phyloP scores from a whole-genome alignment of 2,113 vertebrate species.

The Columbina picui region DNA sequence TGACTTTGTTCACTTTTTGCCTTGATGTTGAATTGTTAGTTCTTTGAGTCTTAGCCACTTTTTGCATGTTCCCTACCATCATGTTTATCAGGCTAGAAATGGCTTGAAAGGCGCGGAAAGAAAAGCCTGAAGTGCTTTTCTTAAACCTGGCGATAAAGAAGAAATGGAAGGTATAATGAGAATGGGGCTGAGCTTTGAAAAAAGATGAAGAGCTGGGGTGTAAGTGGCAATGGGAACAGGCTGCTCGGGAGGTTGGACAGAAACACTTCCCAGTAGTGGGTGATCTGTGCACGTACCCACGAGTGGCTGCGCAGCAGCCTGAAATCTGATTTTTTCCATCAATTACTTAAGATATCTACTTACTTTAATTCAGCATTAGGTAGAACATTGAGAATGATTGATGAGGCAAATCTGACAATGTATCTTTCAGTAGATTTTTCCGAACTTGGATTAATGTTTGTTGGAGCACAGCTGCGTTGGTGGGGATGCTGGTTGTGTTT shows the following conservation, averaged over 20 bases:
- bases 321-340: neutral
- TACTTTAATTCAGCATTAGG: neutral
- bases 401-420: neutral
- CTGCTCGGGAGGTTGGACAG: neutral
- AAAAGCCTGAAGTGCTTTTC: conserved; percentile 18
- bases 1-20: conserved; percentile 17
- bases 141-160: neutral
- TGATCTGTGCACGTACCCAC: neutral
- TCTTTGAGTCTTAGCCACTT: neutral
- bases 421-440: neutral
- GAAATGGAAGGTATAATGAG: neutral
- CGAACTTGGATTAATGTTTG: neutral
- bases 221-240: neutral
- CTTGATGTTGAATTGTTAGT: neutral
- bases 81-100: neutral
- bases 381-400: neutral
- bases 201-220: neutral
- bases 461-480: neutral
- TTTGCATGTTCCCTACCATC: neutral
- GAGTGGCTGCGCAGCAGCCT: neutral
- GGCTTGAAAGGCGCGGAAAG: neutral
- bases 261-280: neutral
- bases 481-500: neutral
- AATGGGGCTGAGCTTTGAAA: neutral
- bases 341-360: neutral